Conservation (phyloP, 2,888 invertebrate species). For the Nephrotoma flavescens region DNA sequence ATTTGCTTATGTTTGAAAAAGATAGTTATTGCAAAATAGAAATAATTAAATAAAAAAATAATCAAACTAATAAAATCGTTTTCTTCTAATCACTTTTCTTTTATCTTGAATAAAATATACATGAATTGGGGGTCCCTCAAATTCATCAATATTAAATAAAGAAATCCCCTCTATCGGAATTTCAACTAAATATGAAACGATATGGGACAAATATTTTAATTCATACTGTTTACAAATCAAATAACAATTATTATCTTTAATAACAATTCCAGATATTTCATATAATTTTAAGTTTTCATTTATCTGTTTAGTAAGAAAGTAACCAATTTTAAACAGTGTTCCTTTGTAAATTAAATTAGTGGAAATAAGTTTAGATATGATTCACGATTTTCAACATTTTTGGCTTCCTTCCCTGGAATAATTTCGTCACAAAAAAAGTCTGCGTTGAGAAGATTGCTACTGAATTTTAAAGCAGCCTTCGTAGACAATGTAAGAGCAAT, state of each 20-base stretch:
- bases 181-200: not conserved
- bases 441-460: no score
- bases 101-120: not conserved
- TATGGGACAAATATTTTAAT: not conserved
- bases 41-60: no score
- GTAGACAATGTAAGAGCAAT: no score
- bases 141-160: not conserved
- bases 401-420: no score
- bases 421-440: no score
- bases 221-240: not conserved
- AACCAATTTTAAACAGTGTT: no score
- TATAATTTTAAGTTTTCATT: no score
- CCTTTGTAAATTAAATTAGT: not conserved
- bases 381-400: not conserved
- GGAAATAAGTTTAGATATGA: not conserved
- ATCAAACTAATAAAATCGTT: not conserved
- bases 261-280: not conserved
- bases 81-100: not conserved
- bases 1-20: no score
- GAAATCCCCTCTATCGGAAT: not conserved
- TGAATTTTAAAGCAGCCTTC: not conserved
- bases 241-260: not conserved
- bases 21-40: no score
- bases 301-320: no score
- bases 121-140: not conserved